These are phyloP conservation scores for Psix sp. DNA, from an alignment of 1,140 invertebrate genomes.

Conservation along the genomic window DNA sequence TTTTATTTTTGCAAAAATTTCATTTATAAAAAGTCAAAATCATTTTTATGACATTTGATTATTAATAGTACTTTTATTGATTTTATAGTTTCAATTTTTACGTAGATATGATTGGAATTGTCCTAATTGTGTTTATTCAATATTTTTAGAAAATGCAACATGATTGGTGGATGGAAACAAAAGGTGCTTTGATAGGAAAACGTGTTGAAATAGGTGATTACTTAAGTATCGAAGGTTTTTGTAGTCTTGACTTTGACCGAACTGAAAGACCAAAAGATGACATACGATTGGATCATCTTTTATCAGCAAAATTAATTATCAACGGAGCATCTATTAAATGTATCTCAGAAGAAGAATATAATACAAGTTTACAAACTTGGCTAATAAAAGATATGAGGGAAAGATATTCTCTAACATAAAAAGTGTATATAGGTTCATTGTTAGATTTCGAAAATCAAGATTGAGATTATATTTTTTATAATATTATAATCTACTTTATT, in stretches of 20 bases:
- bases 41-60: neutral
- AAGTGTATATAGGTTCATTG: neutral
- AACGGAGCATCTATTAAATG: slow-evolving; percentile 35
- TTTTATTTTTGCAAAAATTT: no score
- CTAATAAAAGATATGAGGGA: slow-evolving; percentile 14
- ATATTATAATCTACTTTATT: slow-evolving; percentile 51
- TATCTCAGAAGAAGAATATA: slow-evolving; percentile 45
- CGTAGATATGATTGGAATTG: neutral
- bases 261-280: slow-evolving; percentile 22
- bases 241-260: slow-evolving; percentile 47
- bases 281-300: slow-evolving; percentile 17
- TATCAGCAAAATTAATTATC: slow-evolving; percentile 29
- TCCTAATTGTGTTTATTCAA: slow-evolving; percentile 11
- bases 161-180: slow-evolving; percentile 52
- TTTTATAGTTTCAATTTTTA: no score
- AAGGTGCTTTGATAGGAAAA: slow-evolving; percentile 49
- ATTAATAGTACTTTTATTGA: no score
- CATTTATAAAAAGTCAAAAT: neutral
- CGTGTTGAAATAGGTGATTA: slow-evolving; percentile 50
- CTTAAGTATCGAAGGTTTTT: slow-evolving; percentile 52
- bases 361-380: slow-evolving; percentile 29
- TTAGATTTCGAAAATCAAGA: neutral
- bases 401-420: slow-evolving; percentile 22
- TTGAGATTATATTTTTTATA: slow-evolving; percentile 15
- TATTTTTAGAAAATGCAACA: slow-evolving; percentile 41